Conservation (phyloP, 2,113 vertebrate genomes). For the Cavia aperea region DNA sequence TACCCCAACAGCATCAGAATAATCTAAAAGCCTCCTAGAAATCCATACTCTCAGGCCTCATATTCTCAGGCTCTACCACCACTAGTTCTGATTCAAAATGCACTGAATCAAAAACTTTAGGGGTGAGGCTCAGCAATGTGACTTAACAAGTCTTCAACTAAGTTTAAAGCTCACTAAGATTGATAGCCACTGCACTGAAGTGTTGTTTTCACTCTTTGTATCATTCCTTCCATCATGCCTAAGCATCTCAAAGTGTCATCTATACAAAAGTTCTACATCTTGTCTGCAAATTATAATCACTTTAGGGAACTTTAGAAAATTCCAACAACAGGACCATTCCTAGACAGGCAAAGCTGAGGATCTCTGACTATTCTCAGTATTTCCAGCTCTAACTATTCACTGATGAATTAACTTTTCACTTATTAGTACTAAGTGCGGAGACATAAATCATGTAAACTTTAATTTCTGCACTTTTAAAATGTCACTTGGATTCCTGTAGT, state of each 20-base stretch:
- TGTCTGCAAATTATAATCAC: background rate
- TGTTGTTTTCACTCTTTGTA: conserved; percentile 4
- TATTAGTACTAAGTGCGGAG: background rate
- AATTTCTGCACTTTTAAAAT: background rate
- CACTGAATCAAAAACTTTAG: background rate
- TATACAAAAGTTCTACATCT: background rate
- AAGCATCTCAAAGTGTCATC: background rate
- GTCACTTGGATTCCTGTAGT: background rate
- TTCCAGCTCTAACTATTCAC: background rate
- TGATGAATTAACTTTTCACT: background rate
- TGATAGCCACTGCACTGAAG: background rate
- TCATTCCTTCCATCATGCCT: background rate
- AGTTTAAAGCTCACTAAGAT: background rate
- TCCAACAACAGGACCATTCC: background rate
- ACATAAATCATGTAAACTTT: background rate
- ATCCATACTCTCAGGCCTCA: background rate
- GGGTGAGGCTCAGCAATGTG: background rate
- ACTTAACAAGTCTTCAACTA: background rate
- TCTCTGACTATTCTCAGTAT: background rate
- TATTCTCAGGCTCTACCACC: background rate
- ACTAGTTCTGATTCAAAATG: background rate
- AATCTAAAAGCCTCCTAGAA: background rate
- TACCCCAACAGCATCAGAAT: background rate
- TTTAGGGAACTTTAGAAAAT: background rate
- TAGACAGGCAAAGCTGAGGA: background rate